These are phyloP conservation scores for Teleiodes luculella DNA, from an alignment of 2,888 invertebrate genomes.

Conservation along the genomic window DNA sequence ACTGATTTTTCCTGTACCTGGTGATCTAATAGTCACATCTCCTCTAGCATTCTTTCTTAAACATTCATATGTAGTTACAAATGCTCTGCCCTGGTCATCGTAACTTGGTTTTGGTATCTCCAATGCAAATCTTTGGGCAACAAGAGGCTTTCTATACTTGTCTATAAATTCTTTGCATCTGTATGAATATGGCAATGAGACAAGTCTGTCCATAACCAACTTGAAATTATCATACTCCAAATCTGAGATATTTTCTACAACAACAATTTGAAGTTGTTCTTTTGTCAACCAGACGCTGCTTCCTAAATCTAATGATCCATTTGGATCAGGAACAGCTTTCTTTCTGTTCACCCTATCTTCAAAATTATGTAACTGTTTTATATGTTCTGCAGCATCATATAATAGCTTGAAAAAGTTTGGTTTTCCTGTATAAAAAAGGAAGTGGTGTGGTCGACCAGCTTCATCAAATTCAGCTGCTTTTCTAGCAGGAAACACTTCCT, in stretches of 20 bases:
- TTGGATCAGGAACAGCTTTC: constrained; percentile 79
- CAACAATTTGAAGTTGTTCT: constrained; percentile 79
- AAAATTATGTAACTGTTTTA: constrained; percentile 81
- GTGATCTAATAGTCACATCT: constrained; percentile 86
- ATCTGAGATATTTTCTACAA: constrained; percentile 84
- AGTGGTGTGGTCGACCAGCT: constrained; percentile 93
- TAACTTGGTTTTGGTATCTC: constrained; percentile 83
- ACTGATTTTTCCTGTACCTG: constrained; percentile 89
- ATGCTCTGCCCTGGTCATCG: constrained; percentile 84
- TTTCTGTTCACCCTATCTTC: constrained; percentile 85
- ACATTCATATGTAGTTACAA: constrained; percentile 85
- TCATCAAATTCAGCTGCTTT: constrained; percentile 95
- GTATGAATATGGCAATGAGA: constrained; percentile 84
- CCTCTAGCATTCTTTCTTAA: constrained; percentile 85
- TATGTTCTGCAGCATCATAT: constrained; percentile 86
- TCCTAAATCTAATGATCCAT: constrained; percentile 67
- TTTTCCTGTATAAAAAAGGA: constrained; percentile 93
- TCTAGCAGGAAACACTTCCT: constrained; percentile 88
- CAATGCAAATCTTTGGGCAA: constrained; percentile 76
- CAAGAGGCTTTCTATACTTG: constrained; percentile 81
- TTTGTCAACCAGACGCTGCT: constrained; percentile 81
- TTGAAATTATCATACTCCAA: constrained; percentile 86
- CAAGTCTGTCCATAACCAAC: constrained; percentile 84
- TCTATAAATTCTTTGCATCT: constrained; percentile 85
- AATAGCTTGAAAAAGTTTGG: constrained; percentile 91